phyloP scores from a whole-genome alignment of 2,113 vertebrate species.

The Serilophus lunatus region DNA sequence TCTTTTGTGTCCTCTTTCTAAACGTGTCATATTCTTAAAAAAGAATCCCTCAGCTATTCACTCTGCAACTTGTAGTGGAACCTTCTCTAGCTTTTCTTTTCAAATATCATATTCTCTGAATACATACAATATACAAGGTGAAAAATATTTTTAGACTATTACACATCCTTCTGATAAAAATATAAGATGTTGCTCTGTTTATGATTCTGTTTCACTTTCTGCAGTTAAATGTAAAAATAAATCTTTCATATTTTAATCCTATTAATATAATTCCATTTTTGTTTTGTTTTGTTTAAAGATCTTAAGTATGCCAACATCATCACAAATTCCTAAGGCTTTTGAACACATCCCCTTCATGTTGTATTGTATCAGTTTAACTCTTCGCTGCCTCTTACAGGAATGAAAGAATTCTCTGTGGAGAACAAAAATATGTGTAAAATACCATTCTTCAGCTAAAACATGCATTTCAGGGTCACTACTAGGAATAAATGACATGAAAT shows the following conservation, averaged over 20 bases:
- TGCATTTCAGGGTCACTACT: background rate
- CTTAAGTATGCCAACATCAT: background rate
- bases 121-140: background rate
- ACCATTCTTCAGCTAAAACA: background rate
- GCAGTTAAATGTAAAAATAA: background rate
- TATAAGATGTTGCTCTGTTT: background rate
- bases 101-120: background rate
- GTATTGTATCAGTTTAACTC: background rate
- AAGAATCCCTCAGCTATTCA: slow-evolving; percentile 36
- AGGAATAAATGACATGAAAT: background rate
- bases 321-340: slow-evolving; percentile 22
- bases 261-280: background rate
- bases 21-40: slow-evolving; percentile 25
- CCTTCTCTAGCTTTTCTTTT: slow-evolving; percentile 14
- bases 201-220: background rate
- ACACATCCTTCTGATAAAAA: background rate
- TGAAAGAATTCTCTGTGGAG: background rate
- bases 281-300: background rate
- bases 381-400: background rate
- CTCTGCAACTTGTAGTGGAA: slow-evolving; percentile 8
- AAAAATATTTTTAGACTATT: slow-evolving; percentile 31
- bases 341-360: background rate
- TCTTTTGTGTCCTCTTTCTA: slow-evolving; percentile 67
- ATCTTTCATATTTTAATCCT: background rate
- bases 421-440: background rate